Base-by-base conservation (phyloP, 2,113 vertebrate genomes). In the Alces alces region DNA sequence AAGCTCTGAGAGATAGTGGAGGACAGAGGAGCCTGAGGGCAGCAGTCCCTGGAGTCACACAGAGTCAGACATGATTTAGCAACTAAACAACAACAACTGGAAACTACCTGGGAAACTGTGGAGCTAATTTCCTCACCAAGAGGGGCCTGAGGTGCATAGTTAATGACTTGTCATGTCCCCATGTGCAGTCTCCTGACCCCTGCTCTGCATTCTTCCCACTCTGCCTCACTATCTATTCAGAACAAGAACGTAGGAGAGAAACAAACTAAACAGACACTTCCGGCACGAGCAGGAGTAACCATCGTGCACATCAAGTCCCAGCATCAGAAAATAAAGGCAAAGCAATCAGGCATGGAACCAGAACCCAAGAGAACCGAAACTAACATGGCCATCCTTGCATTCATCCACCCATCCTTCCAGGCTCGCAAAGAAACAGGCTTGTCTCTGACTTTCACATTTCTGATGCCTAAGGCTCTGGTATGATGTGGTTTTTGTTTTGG, bases 281-380 rank as follows among this genome's bases (percentile, higher is more conserved):
- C 30, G 9, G 39, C 6, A 1, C 16, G 6, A 1, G 28, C 36
- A 15, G 7, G 5, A 58, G 9, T 6, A 14, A 12, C 11, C 28
- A 5, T 11, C 36, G 5, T 6, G 33, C 12, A 30, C 4, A 6
- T 19, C 27, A 57, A 43, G 8, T 25, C 11, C n/a, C 33, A 9
- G 5, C 13, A 11, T 11, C 27, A 39, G 33, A 78, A 93, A 76
- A 45, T 4, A 94, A 94, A 28, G 21, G 25, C 76, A 50, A 87
- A 19, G 5, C 30, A 36, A 25, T 33, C 6, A 15, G 47, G 43
- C 50, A 16, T 13, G 82, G n/a, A 83, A 17, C n/a, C 9, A 70
- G 47, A 33, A 28, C 25, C 30, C n/a, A 52, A 78, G 15, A 80
- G n/a, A 86, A 78, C 2, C n/a, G 4, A 6, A 91, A 23, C 0